A percentile compares a stretch with the other conserved stretches of the same genome.
Conservation (phyloP, 2,888 invertebrate species). For the Zonitis immaculata region DNA sequence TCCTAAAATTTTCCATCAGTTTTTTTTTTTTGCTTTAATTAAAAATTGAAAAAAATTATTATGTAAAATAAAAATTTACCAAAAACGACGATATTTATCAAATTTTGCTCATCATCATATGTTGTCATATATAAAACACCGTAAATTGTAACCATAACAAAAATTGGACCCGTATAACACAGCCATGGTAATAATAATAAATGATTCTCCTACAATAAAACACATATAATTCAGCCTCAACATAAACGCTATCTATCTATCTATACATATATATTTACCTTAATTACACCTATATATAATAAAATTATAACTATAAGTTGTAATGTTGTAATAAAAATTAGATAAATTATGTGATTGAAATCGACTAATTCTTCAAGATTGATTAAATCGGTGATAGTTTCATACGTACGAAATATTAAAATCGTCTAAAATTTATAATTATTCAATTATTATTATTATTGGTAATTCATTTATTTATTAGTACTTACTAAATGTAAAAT, state of each 20-base stretch:
- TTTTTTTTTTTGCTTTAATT: too few species aligned
- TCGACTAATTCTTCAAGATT: constrained; percentile 14
- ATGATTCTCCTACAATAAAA: constrained; percentile 11
- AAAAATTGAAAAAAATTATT: too few species aligned
- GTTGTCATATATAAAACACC: constrained; percentile 4
- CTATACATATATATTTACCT: constrained; percentile 1
- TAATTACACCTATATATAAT: constrained; percentile 9
- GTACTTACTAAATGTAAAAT: constrained; percentile 12
- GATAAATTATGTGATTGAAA: constrained; percentile 10
- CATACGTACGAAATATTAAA: constrained; percentile 10
- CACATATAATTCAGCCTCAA: not conserved
- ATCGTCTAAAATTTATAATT: not conserved
- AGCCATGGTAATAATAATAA: constrained; percentile 15
- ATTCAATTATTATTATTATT: too few species aligned
- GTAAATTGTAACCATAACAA: constrained; percentile 14
- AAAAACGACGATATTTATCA: constrained; percentile 12
- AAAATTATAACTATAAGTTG: constrained; percentile 7
- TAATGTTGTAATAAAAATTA: constrained; percentile 8
- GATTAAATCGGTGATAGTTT: constrained; percentile 9
- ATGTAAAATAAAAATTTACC: constrained; percentile 2
- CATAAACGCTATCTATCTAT: not conserved
- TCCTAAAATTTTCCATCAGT: constrained; percentile 1
- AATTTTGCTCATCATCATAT: constrained; percentile 9
- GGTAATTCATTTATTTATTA: not conserved
- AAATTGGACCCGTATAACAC: constrained; percentile 15